These are phyloP conservation scores for Aethes cnicana DNA, from an alignment of 2,888 invertebrate genomes.

Conservation along the genomic window DNA sequence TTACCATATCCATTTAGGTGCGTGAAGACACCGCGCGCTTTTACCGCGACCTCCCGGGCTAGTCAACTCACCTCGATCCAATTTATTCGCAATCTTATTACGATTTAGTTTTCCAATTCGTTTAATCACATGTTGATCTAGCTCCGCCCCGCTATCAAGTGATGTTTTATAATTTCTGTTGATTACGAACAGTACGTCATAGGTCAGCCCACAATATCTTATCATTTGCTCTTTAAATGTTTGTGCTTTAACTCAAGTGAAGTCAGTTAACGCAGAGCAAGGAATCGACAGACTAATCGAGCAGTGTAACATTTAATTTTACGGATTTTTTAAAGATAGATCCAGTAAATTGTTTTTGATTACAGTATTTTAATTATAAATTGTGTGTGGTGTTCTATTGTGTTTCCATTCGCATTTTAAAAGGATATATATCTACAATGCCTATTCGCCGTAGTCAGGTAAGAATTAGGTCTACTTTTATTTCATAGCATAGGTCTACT, in stretches of 20 bases:
- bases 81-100: constrained; percentile 20
- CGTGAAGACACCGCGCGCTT: constrained; percentile 59
- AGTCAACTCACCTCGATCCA: constrained; percentile 44
- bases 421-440: constrained; percentile 60
- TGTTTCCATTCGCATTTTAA: constrained; percentile 36
- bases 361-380: constrained; percentile 22
- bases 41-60: constrained; percentile 57
- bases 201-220: constrained; percentile 72
- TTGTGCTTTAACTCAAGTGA: constrained; percentile 71
- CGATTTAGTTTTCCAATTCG: constrained; percentile 39
- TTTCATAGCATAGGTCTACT: too few relatives aligned
- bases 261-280: constrained; percentile 74
- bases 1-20: constrained; percentile 75
- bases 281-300: constrained; percentile 58
- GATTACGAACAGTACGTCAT: constrained; percentile 72
- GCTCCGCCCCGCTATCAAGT: constrained; percentile 58
- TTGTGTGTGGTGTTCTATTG: constrained; percentile 32
- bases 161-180: constrained; percentile 70
- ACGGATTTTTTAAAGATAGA: constrained; percentile 33
- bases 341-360: constrained; percentile 27
- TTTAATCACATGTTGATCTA: constrained; percentile 72
- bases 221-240: constrained; percentile 77
- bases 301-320: constrained; percentile 41
- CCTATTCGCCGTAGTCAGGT: constrained; percentile 76
- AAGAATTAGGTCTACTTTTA: constrained; percentile 37